Percentiles rank a stretch among this genome's conserved stretches.
phyloP scores from a whole-genome alignment of 1,140 invertebrate genomes.

The Sitophilus oryzae region DNA sequence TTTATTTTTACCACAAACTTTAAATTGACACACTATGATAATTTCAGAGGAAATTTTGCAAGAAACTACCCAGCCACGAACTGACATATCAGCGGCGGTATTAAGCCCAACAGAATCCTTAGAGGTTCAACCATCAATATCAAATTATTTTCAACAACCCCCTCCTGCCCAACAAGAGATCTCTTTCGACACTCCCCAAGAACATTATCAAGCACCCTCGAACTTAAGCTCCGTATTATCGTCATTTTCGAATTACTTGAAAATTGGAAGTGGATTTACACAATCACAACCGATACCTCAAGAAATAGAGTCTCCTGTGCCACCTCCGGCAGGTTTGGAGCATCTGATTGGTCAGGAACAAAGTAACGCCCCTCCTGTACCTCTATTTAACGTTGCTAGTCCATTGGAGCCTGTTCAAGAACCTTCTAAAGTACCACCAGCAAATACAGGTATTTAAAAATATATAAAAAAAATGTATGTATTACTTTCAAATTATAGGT shows the following conservation, averaged over 20 bases:
- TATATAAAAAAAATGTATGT: not conserved
- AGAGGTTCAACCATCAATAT: not conserved
- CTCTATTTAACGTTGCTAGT: conserved; percentile 19
- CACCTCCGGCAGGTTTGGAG: conserved; percentile 23
- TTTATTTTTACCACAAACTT: too few species aligned
- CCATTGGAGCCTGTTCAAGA: not conserved
- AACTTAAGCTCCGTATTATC: conserved; percentile 29
- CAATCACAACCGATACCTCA: conserved; percentile 1
- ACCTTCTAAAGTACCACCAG: not conserved
- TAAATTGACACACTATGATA: too few species aligned
- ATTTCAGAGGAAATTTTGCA: conserved; percentile 15
- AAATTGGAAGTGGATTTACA: conserved; percentile 4
- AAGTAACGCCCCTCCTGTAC: conserved; percentile 21
- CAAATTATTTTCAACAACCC: conserved; percentile 12
- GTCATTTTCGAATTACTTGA: conserved; percentile 29
- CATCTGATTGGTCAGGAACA: conserved; percentile 12
- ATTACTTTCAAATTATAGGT: conserved; percentile 23
- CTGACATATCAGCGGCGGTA: conserved; percentile 2
- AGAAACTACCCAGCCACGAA: not conserved
- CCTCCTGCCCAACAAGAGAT: not conserved
- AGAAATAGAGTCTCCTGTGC: conserved; percentile 1
- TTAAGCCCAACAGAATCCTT: conserved; percentile 11
- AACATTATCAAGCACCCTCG: conserved; percentile 3
- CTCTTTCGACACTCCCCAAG: not conserved
- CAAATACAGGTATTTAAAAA: not conserved